Evolutionary conservation across 2,113 vertebrate genomes (phyloP).

Genomic region (Coryphaenoides rupestris): DNA sequence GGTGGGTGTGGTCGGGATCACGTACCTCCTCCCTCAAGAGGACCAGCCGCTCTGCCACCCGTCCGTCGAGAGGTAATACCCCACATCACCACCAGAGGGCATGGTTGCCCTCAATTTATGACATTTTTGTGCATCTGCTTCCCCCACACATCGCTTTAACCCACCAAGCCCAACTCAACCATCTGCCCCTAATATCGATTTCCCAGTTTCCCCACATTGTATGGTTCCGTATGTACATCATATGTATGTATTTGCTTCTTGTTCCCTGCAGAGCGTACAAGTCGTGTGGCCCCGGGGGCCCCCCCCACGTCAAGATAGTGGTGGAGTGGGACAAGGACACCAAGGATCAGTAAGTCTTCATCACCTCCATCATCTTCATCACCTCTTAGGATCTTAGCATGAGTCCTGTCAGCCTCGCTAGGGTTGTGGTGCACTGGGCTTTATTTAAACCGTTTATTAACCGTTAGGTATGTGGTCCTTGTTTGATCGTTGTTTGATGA

Average conservation of each 20-base stretch:
- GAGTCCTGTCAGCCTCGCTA: neutral
- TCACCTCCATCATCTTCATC: no score
- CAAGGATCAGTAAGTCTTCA: constrained; percentile 90
- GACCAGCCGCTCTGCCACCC: constrained; percentile 93
- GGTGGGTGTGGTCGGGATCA: constrained; percentile 95
- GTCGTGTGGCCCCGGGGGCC: constrained; percentile 92
- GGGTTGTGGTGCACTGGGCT: no score
- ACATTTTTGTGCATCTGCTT: no score
- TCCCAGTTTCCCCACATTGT: no score
- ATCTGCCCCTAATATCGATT: no score
- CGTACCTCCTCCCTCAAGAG: constrained; percentile 94
- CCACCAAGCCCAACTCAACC: no score
- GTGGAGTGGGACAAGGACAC: constrained; percentile 99
- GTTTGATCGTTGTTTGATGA: no score
- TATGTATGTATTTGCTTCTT: neutral
- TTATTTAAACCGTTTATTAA: no score
- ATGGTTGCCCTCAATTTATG: constrained; percentile 1
- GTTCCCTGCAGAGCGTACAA: constrained; percentile 79
- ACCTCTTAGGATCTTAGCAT: neutral
- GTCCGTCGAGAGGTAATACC: constrained; percentile 86
- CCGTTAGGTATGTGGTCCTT: no score
- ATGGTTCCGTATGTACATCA: neutral
- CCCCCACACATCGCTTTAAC: no score
- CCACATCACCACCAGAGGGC: constrained; percentile 30
- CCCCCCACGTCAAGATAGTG: constrained; percentile 93